Conservation (phyloP, 1,140 invertebrate genomes). For the Kradibia gibbosae region DNA sequence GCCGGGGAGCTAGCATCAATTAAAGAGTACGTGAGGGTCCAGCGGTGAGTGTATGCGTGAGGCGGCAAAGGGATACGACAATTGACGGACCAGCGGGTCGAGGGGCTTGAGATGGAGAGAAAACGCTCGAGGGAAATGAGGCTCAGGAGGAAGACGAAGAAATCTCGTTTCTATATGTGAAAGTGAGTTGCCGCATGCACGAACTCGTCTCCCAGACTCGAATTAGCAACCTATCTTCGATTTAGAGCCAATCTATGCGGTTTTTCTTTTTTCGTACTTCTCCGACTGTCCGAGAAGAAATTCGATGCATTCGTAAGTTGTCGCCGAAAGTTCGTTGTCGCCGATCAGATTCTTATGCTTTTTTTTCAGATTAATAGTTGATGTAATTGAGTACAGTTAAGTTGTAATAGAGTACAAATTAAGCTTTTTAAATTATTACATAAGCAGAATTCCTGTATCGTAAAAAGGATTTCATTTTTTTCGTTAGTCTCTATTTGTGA, state of each 20-base stretch:
- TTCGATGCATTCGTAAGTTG: neutral
- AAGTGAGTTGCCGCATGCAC: neutral
- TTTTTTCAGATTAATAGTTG: neutral
- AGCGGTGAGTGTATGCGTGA: constrained; percentile 42
- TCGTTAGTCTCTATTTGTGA: neutral
- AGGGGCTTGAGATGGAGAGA: constrained; percentile 57
- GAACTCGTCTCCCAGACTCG: constrained; percentile 59
- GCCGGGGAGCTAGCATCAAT: constrained; percentile 51
- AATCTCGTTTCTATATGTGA: neutral
- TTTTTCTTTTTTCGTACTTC: constrained; percentile 5
- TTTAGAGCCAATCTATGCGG: constrained; percentile 17
- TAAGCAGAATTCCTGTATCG: no score
- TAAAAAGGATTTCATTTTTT: no score
- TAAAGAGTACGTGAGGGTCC: constrained; percentile 53
- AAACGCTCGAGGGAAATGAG: constrained; percentile 46
- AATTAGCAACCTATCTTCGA: constrained; percentile 69
- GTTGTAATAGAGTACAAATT: no score
- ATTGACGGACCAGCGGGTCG: neutral
- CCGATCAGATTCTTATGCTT: neutral
- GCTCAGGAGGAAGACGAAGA: neutral
- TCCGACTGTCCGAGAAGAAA: neutral
- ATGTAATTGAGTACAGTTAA: neutral
- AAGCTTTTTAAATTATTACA: no score
- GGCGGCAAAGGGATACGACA: constrained; percentile 32
- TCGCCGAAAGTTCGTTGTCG: neutral